Evolutionary conservation across 2,888 invertebrate species (phyloP), one percentile per base, ranked within the genome.

Genomic region (Synanthedon vespiformis): DNA sequence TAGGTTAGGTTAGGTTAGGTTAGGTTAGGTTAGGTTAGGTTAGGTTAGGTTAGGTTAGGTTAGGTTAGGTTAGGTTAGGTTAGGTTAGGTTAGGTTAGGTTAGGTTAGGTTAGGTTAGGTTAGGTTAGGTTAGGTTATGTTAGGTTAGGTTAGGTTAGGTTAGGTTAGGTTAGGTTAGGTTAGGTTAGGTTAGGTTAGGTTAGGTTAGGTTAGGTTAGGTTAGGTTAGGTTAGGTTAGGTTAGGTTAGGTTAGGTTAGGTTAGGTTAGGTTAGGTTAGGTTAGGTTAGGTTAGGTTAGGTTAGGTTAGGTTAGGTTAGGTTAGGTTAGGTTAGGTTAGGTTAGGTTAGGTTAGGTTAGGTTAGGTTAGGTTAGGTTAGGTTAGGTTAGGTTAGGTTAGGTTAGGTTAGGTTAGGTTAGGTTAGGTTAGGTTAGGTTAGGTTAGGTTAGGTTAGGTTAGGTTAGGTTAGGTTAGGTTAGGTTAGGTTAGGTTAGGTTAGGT

Each of bases 291-390:
- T 54, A 51, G 41, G 49, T 48, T 51, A 40, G 40, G 49, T 48
- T 51, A 49, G 48, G 54, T 51, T 49, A 44, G 51, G 52, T 52
- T 54, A 52, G 54, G 54, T 54, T 55, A 22, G 53, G 55, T 56
- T 56, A 52, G 54, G 54, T 54, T 54, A 54, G 40, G 57, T 57
- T 55, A 56, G 54, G 55, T 57, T 55, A 55, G 57, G 57, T 56
- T 57, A 57, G 57, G 57, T 57, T 56, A 55, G 56, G 56, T 57
- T 54, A 57, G 57, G 56, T 56, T 56, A 56, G 55, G 55, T 57
- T 57, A 56, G 55, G 57, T 57, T 55, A 55, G 57, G 55, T 55
- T 57, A 57, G 55, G 55, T 56, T 57, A 55, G 55, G 57, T 56
- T 57, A 56, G 55, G 57, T 53, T 57, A 55, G 54, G 55, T 55